Percentiles rank a stretch among this genome's conserved stretches.
phyloP scores from a whole-genome alignment of 92 coral and sea anemone genomes.

The Porites evermanni region DNA sequence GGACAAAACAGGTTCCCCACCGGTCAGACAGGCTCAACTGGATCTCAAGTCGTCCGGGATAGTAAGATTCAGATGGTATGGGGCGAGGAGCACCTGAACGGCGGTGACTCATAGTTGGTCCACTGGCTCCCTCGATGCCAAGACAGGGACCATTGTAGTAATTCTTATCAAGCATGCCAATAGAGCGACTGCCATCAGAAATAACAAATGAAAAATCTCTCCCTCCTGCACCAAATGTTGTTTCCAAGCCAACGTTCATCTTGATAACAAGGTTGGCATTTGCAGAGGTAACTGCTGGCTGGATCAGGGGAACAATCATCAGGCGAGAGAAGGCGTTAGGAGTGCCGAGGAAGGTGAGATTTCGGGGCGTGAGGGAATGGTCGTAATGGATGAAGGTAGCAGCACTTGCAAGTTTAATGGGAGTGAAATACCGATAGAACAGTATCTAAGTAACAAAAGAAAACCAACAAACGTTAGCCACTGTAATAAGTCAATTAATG shows the following conservation, averaged over 20 bases:
- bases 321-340: constrained; percentile 9
- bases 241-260: too few species aligned
- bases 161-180: neutral
- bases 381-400: constrained; percentile 32
- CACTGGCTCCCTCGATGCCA: constrained; percentile 11
- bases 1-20: constrained; percentile 39
- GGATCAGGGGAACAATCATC: constrained; percentile 22
- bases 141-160: neutral
- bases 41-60: constrained; percentile 8
- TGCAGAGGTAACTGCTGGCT: neutral
- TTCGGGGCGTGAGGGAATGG: constrained; percentile 17
- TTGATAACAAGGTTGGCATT: neutral
- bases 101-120: neutral
- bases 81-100: neutral
- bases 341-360: constrained; percentile 23
- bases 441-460: neutral
- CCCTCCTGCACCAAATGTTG: too few species aligned
- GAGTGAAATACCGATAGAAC: constrained; percentile 13
- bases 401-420: constrained; percentile 4
- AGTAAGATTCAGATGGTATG: constrained; percentile 1
- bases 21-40: constrained; percentile 36
- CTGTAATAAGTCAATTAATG: too few species aligned
- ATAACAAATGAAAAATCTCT: neutral
- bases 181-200: constrained; percentile 20
- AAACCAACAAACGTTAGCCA: neutral